Base-by-base conservation (phyloP, 2,888 invertebrate species). In the Ischnus inquisitorius region DNA sequence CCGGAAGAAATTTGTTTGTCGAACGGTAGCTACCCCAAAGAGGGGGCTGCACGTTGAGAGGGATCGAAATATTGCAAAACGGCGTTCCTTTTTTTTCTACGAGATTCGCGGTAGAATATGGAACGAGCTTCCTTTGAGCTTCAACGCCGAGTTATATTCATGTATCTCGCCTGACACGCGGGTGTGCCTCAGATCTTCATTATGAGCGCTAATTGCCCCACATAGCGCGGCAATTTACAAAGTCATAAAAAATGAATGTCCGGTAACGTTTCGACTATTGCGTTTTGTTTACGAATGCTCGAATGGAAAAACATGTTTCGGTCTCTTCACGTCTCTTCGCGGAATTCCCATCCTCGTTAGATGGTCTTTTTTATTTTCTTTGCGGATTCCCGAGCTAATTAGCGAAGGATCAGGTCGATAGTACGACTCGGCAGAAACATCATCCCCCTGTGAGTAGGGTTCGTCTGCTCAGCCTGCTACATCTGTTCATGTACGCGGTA, bases 1-100 rank as follows among this genome's bases (percentile, higher is more conserved):
- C 69, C 69, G 69, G 75, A 81, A 79, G 71, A 76, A 81, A 84
- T 76, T 82, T 82, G 81, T 84, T 82, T 82, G 75, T 54, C 62
- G 60, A 82, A 75, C 68, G 74, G 64, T 57, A 74, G 67, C 80
- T 72, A 79, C 72, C 51, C 19, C 68, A 69, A n/a, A 19, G 25
- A 22, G 57, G 41, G 34, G 34, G 4, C 39, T 60, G 14, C n/a
- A 14, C n/a, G n/a, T 28, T 28, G 14, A 16, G 14, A n/a, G 25
- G 60, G 12, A 16, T 12, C 16, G 77, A 57, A 71, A 67, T 46
- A 67, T 60, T 60, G 71, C 16, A 41, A 25, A 46, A 48, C n/a
- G 39, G 25, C 5, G 10, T 6, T 14, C 28, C 25, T 28, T 28
- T 60, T 57, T 60, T 25, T 14, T 60, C 60, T 25, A 6, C 14